These are phyloP conservation scores for Oreochromis mossambicus DNA, from an alignment of 2,797 vertebrate species.

Conservation along the genomic window DNA sequence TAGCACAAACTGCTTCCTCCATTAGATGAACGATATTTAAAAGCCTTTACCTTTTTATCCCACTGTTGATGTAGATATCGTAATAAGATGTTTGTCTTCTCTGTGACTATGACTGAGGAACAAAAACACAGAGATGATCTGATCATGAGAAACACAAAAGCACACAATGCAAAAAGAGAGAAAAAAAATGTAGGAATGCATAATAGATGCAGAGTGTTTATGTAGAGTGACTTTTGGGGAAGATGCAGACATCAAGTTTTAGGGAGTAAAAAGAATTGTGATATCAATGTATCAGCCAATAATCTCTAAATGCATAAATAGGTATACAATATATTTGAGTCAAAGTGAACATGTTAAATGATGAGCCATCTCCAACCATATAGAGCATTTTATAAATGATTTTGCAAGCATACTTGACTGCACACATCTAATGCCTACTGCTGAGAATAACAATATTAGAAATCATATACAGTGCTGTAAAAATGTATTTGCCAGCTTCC, in stretches of 20 bases:
- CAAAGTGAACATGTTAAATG: background rate
- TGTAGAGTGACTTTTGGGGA: accelerated
- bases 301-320: background rate
- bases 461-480: background rate
- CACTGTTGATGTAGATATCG: slow-evolving; percentile 94
- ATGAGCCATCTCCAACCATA: background rate
- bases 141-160: background rate
- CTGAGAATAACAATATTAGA: background rate
- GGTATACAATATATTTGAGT: background rate
- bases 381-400: background rate
- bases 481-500: background rate
- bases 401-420: background rate
- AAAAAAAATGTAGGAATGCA: background rate
- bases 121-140: background rate
- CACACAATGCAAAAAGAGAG: background rate
- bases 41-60: slow-evolving; percentile 90
- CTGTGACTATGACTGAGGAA: slow-evolving; percentile 90
- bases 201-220: background rate
- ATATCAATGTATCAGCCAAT: background rate
- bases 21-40: background rate
- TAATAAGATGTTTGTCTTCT: slow-evolving; percentile 94
- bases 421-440: background rate
- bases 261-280: accelerated
- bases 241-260: background rate
- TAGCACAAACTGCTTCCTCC: background rate